Percentiles rank a stretch among this genome's conserved stretches.
Conservation (phyloP, 2,797 vertebrate genomes). For the Intellagama lesueurii region DNA sequence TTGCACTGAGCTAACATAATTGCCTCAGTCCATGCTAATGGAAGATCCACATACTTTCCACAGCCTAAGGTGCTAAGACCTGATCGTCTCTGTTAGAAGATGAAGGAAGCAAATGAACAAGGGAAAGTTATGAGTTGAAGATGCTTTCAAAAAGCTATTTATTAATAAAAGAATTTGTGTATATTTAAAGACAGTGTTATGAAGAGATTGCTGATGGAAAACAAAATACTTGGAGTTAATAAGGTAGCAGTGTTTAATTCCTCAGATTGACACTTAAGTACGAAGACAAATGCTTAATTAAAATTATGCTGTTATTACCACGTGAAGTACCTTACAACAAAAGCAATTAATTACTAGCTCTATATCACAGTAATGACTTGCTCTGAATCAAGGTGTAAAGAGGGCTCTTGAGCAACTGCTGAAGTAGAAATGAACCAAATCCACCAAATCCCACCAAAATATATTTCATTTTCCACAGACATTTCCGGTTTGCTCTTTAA, state of each 20-base stretch:
- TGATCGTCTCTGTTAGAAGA: constrained; percentile 63
- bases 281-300: constrained; percentile 33
- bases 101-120: constrained; percentile 42
- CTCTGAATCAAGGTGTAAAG: constrained; percentile 1
- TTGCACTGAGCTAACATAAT: constrained; percentile 77
- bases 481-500: neutral
- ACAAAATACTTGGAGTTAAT: constrained; percentile 38
- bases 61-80: constrained; percentile 64
- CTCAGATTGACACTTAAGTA: constrained; percentile 41
- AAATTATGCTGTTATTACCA: constrained; percentile 37
- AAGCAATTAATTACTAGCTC: constrained; percentile 48
- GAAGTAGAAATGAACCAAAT: constrained; percentile 9
- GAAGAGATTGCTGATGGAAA: constrained; percentile 43
- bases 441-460: neutral
- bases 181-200: constrained; percentile 31
- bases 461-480: neutral
- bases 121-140: neutral
- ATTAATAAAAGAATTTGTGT: constrained; percentile 21
- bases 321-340: constrained; percentile 8
- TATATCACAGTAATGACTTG: constrained; percentile 5
- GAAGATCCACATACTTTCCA: constrained; percentile 67
- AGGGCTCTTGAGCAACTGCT: neutral
- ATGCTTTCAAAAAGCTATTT: neutral
- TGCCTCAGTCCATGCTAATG: constrained; percentile 71
- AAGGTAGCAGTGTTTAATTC: constrained; percentile 32